Evolutionary conservation across 2,888 invertebrate species (phyloP).

Genomic region (Sicus ferrugineus): DNA sequence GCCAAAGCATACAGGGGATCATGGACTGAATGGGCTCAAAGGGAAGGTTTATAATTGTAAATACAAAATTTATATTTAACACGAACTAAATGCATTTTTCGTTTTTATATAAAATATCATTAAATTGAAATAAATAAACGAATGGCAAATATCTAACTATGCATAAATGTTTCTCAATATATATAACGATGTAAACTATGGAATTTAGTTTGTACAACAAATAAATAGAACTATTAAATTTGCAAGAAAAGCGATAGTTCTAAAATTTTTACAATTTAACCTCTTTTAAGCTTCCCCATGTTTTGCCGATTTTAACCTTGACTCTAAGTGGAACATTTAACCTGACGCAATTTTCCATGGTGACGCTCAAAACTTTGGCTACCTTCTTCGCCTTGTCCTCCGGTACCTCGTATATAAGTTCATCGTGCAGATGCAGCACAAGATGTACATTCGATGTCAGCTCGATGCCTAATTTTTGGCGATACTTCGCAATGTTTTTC

Average conservation of each 20-base stretch:
- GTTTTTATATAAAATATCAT: no score
- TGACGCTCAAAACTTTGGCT: constrained; percentile 72
- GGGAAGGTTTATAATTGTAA: constrained; percentile 48
- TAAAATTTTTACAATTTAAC: constrained; percentile 49
- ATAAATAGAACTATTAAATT: no score
- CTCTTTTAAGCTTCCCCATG: constrained; percentile 74
- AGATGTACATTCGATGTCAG: constrained; percentile 68
- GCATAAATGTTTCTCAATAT: background rate
- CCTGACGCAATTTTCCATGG: constrained; percentile 81
- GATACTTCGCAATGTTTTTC: constrained; percentile 65
- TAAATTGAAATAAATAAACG: background rate
- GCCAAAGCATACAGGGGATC: constrained; percentile 62
- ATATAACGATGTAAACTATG: background rate
- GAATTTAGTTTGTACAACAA: background rate
- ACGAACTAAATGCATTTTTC: no score
- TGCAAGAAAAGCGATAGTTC: no score
- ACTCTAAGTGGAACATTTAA: constrained; percentile 86
- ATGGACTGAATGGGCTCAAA: constrained; percentile 63
- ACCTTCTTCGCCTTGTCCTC: constrained; percentile 68
- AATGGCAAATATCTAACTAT: background rate
- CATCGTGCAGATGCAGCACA: constrained; percentile 94
- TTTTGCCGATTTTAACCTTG: constrained; percentile 80
- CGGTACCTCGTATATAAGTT: constrained; percentile 90
- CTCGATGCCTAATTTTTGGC: constrained; percentile 51
- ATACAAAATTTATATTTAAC: background rate